These are phyloP conservation scores for Acanthurus tractus DNA, from an alignment of 2,797 vertebrate species.

Conservation along the genomic window DNA sequence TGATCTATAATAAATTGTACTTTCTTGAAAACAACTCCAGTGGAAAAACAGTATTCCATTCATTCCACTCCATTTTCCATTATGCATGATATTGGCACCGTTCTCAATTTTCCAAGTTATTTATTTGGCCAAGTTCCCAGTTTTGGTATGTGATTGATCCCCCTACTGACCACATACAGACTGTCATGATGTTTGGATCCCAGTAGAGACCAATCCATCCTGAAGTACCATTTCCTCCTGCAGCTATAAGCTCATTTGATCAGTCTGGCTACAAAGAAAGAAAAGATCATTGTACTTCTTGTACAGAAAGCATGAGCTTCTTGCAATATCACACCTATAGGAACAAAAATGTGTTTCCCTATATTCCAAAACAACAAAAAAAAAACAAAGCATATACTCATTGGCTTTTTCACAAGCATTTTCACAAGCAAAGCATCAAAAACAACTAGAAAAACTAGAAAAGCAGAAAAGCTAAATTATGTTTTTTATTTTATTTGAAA, in stretches of 20 bases:
- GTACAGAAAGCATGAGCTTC: constrained; percentile 16
- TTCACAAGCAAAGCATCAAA: constrained; percentile 16
- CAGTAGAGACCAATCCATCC: constrained; percentile 55
- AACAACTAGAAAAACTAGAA: too few species aligned
- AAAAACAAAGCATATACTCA: too few species aligned
- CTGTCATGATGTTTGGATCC: rapidly evolving
- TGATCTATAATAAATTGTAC: neutral
- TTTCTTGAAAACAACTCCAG: neutral
- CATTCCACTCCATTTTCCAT: neutral
- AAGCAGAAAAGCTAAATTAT: too few species aligned
- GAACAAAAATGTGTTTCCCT: constrained; percentile 6
- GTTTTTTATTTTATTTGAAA: neutral
- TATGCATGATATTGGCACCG: rapidly evolving
- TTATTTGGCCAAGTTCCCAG: rapidly evolving
- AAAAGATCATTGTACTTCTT: constrained; percentile 3
- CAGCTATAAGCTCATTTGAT: constrained; percentile 1
- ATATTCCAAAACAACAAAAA: too few species aligned
- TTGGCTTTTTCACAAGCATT: too few species aligned
- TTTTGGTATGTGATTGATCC: neutral
- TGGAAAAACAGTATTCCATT: rapidly evolving
- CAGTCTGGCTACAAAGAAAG: neutral
- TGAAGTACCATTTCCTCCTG: rapidly evolving
- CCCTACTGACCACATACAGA: constrained; percentile 50
- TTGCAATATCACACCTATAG: rapidly evolving
- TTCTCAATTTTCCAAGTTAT: rapidly evolving